A percentile compares a stretch with the other conserved stretches of the same genome.
Evolutionary conservation across 2,113 vertebrate species (phyloP).

Genomic region (Hyperoodon ampullatus): DNA sequence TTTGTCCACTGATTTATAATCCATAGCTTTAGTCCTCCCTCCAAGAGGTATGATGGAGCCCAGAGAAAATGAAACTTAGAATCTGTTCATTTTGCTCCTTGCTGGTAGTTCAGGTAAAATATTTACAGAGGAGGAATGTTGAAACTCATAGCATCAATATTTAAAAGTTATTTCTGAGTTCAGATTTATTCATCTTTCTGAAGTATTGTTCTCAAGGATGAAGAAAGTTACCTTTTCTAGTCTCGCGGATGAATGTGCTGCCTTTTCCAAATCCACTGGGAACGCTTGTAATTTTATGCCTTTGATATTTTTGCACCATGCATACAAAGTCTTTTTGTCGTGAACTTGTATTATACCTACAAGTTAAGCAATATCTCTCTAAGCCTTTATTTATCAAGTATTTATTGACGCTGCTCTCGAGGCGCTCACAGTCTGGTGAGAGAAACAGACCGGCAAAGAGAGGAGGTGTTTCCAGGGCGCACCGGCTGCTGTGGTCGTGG

Average conservation of each 20-base stretch:
- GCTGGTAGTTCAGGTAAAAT: not conserved
- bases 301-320: not conserved
- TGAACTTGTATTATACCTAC: not conserved
- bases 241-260: rapidly evolving
- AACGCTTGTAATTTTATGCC: not conserved
- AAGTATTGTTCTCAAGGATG: not conserved
- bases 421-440: not conserved
- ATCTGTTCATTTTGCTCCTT: not conserved
- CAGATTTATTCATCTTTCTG: not conserved
- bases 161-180: not conserved
- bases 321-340: not conserved
- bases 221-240: not conserved
- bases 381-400: not conserved
- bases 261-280: not conserved
- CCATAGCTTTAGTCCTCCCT: not conserved
- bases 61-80: not conserved
- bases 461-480: not conserved
- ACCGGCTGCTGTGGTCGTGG: not conserved
- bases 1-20: not conserved
- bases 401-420: not conserved
- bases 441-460: not conserved
- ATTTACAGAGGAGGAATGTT: not conserved
- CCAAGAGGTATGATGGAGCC: not conserved
- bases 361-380: not conserved
- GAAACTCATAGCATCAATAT: not conserved